Base-by-base conservation (phyloP, 2,113 vertebrate genomes). In the Rhinoderma darwinii region DNA sequence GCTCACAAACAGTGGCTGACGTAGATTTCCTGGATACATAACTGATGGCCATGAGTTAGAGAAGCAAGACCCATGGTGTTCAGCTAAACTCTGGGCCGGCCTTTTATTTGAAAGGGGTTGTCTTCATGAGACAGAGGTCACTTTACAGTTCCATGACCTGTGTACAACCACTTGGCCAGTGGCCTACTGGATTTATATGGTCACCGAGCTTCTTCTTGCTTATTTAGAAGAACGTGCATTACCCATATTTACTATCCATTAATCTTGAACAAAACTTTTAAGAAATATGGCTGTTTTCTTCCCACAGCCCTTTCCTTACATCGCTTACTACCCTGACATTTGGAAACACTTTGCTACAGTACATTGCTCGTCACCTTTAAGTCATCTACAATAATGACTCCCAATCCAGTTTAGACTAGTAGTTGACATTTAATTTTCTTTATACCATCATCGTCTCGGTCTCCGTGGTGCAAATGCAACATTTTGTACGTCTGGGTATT, bases 291-390 rank as follows among this genome's bases (percentile, higher is more conserved):
- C 27, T 68, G 54, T 7, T 14, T 68, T 68, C 30, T 68, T 68
- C 30, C 63, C 15, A 18, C 7, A 32, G 2, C n/a, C 27, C 27
- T 12, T 66, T 30, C 51, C 9, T 15, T 32, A 9, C 39, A 66
- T 32, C 17, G 17, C 63, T 68, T 18, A 35, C 30, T 20, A 2
- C 54, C n/a, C 50, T 59, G 68, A 51, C 82, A 39, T 84, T 73
- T 72, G 25, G 22, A 72, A 82, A 35, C 72, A 37, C 22, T 59
- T 56, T 73, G 50, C 50, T 74, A 51, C 50, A 56, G 4, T 75
- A 54, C 35, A 43, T 56, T 37, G 37, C 51, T 18, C 25, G 1
- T 84, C 47, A 84, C 82, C 82, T 84, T 84, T 84, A 74, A 37
- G 50, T 30, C 68, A 27, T 74, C 14, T 25, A 25, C 20, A 54